Base-by-base conservation (phyloP, 2,888 invertebrate species). In the Amiota communis region DNA sequence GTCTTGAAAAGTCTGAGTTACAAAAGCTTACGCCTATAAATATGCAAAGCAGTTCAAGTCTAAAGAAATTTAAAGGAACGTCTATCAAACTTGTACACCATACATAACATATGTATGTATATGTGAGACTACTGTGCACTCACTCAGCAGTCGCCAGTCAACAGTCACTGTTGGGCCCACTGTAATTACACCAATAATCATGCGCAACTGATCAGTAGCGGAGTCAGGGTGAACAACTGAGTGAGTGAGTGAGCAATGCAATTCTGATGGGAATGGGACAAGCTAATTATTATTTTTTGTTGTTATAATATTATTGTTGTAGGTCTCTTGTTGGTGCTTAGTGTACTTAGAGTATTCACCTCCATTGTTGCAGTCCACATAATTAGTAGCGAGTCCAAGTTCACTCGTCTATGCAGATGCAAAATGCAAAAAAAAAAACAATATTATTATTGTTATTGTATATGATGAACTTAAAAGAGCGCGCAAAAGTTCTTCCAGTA, bases 171-270 rank as follows among this genome's bases (percentile, higher is more conserved):
- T 15, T 15, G 59, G 12, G 51, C 20, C 67, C 51, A 53, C 8
- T 23, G 67, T 51, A 68, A 68, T 68, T 68, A 68, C 20, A 23
- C n/a, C 67, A 51, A 11, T 68, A 68, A 68, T 53, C 67, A n/a
- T 51, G 67, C 51, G 51, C 53, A 68, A 53, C 67, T 23, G 67
- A 68, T 68, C 67, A 68, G n/a, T 47, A 47, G 46, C 17, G 36
- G 9, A 64, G 56, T 13, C 17, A 36, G 46, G 9, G 12, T 49
- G 51, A 8, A 4, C 10, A 10, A 53, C 8, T 11, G 13, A 17
- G 23, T 51, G 17, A 23, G 47, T 8, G 36, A 68, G 12, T 63
- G 20, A 8, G 15, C 36, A 4, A 46, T 17, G 63, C 12, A 36
- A 63, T 46, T 23, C 63, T 10, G 23, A 12, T 20, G 59, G 15